Percentiles rank a stretch among this genome's conserved stretches.
phyloP scores from a whole-genome alignment of 1,140 invertebrate genomes.

The Steinernema feltiae region DNA sequence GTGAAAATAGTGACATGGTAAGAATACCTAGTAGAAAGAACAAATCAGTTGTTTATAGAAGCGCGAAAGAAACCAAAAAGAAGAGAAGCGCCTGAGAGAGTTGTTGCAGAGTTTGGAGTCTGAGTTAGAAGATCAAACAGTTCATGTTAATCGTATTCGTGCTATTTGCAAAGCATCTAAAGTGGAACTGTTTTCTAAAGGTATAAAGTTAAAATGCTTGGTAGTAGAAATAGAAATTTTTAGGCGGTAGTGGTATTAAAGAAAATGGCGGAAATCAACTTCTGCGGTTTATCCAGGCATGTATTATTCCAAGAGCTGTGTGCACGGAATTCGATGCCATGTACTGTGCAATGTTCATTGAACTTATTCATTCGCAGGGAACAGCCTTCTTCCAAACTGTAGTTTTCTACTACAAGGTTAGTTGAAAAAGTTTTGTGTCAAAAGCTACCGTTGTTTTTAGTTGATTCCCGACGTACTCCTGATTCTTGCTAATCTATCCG shows the following conservation, averaged over 20 bases:
- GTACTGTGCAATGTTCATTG: slow-evolving; percentile 92
- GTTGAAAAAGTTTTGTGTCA: slow-evolving; percentile 41
- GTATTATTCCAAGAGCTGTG: slow-evolving; percentile 87
- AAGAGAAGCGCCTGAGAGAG: slow-evolving; percentile 28
- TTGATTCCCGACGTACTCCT: slow-evolving; percentile 96
- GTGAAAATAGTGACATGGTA: slow-evolving; percentile 33
- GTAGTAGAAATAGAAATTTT: too few species aligned
- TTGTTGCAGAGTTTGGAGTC: neutral
- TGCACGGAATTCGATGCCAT: slow-evolving; percentile 87
- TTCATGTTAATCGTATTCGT: neutral
- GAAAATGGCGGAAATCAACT: neutral
- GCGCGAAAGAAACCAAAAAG: slow-evolving; percentile 87
- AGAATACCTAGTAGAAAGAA: slow-evolving; percentile 11
- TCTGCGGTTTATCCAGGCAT: slow-evolving; percentile 76
- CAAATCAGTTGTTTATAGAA: too few species aligned
- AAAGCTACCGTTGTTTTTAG: slow-evolving; percentile 62
- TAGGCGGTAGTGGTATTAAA: too few species aligned
- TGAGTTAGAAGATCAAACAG: neutral
- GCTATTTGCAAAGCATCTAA: neutral
- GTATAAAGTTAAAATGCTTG: neutral
- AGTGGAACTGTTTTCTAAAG: neutral
- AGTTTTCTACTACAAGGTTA: slow-evolving; percentile 88
- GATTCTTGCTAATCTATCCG: slow-evolving; percentile 91
- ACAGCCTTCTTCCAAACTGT: slow-evolving; percentile 94
- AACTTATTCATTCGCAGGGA: slow-evolving; percentile 84